Percentiles rank a stretch among this genome's conserved stretches.
phyloP scores from a whole-genome alignment of 2,113 vertebrate species.

The Dermatemys mawii region DNA sequence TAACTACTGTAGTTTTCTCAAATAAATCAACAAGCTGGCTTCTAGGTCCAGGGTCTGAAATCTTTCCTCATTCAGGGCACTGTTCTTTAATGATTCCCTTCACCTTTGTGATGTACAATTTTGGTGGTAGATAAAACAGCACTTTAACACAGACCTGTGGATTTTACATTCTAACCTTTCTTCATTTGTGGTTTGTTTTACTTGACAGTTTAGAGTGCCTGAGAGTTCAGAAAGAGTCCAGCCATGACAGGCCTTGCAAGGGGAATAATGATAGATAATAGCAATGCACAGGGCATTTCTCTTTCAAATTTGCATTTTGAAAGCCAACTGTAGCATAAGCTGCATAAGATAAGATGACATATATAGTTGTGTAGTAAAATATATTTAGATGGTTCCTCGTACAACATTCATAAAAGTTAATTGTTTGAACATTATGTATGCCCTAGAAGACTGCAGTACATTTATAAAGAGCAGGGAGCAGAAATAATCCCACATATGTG shows the following conservation, averaged over 20 bases:
- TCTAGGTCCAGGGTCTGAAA: conserved; percentile 40
- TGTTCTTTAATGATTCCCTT: conserved; percentile 53
- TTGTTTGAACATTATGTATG: neutral
- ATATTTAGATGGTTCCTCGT: neutral
- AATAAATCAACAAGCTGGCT: conserved; percentile 68
- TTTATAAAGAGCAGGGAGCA: neutral
- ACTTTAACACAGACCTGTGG: conserved; percentile 31
- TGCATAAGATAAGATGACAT: neutral
- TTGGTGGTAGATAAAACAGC: conserved; percentile 23
- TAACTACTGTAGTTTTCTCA: conserved; percentile 70
- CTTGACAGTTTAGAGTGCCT: conserved; percentile 50
- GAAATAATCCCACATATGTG: fast-evolving
- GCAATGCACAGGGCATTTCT: neutral
- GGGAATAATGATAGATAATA: conserved; percentile 31
- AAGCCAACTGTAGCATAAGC: conserved; percentile 9
- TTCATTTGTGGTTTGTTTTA: conserved; percentile 66
- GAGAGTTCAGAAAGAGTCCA: conserved; percentile 15
- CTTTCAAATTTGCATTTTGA: neutral
- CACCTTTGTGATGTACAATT: conserved; percentile 35
- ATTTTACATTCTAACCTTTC: conserved; percentile 55
- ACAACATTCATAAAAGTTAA: neutral
- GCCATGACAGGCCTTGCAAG: neutral
- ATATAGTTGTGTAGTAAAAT: neutral
- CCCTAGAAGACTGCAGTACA: neutral
- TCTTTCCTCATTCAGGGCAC: conserved; percentile 48